phyloP scores from a whole-genome alignment of 2,888 invertebrate genomes.

The Hirtodrosophila alboralis region DNA sequence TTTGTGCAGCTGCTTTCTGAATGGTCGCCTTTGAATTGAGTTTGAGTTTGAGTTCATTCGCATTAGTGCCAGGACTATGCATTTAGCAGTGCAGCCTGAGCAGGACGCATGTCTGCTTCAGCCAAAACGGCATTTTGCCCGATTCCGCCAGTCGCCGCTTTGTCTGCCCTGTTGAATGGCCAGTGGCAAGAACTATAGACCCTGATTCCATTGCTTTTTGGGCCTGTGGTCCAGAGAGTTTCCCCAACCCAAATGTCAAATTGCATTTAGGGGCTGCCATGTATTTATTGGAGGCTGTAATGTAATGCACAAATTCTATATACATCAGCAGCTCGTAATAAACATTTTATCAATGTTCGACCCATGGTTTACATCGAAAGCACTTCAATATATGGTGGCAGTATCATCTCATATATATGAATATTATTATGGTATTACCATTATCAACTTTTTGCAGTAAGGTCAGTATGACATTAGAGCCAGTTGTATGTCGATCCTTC shows the following conservation, averaged over 20 bases:
- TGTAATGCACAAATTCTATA: slow-evolving; percentile 57
- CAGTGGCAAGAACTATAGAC: background rate
- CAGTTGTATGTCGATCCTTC: no score
- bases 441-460: no score
- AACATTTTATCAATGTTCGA: slow-evolving; percentile 14
- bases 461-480: no score
- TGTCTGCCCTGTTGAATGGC: slow-evolving; percentile 19
- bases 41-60: slow-evolving; percentile 27
- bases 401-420: no score
- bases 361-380: background rate
- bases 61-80: slow-evolving; percentile 36
- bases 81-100: slow-evolving; percentile 8
- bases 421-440: no score
- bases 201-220: slow-evolving; percentile 1
- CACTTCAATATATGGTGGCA: no score
- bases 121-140: background rate
- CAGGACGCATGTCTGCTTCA: slow-evolving; percentile 5
- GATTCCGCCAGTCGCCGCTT: slow-evolving; percentile 22
- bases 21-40: slow-evolving; percentile 29
- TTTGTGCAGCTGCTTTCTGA: slow-evolving; percentile 15
- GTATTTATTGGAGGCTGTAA: background rate
- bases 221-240: background rate
- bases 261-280: slow-evolving; percentile 19
- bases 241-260: slow-evolving; percentile 8
- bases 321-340: slow-evolving; percentile 38